These are phyloP conservation scores for Betta splendens DNA, from an alignment of 2,797 vertebrate genomes.

Conservation along the genomic window DNA sequence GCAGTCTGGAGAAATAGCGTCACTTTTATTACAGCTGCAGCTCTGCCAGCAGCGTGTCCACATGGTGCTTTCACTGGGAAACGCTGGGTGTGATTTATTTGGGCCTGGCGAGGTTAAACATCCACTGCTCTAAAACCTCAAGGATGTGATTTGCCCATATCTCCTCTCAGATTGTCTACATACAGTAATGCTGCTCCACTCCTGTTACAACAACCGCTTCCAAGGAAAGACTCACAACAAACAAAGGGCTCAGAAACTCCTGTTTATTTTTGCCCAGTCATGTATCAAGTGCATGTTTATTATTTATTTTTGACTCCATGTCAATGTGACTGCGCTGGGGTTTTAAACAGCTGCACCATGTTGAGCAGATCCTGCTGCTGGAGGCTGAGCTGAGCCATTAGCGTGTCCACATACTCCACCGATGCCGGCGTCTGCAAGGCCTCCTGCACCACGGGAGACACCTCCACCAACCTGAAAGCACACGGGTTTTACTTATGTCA, in stretches of 20 bases:
- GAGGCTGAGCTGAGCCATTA: constrained; percentile 73
- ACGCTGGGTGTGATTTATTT: constrained; percentile 77
- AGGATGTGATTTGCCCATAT: constrained; percentile 72
- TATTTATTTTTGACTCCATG: not conserved
- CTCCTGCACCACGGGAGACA: constrained; percentile 68
- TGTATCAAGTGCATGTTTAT: not conserved
- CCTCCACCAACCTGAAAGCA: constrained; percentile 77
- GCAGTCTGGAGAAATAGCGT: constrained; percentile 67
- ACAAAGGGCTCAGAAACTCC: constrained; percentile 5
- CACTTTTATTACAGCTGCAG: constrained; percentile 64
- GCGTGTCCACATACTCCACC: constrained; percentile 64
- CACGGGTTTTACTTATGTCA: too few relatives aligned
- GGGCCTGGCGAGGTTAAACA: constrained; percentile 53
- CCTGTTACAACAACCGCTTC: too few relatives aligned
- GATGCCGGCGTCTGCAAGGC: constrained; percentile 65
- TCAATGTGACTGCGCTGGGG: constrained; percentile 17
- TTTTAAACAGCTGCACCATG: constrained; percentile 68
- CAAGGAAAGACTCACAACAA: not conserved
- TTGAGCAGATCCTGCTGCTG: constrained; percentile 69
- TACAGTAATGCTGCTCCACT: too few relatives aligned
- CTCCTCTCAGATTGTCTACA: constrained; percentile 58
- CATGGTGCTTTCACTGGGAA: constrained; percentile 54
- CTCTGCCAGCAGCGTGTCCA: constrained; percentile 35
- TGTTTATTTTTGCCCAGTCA: constrained; percentile 1
- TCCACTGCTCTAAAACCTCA: constrained; percentile 43